Evolutionary conservation across 2,797 vertebrate species (phyloP).

Genomic region (Hylomyscus alleni): DNA sequence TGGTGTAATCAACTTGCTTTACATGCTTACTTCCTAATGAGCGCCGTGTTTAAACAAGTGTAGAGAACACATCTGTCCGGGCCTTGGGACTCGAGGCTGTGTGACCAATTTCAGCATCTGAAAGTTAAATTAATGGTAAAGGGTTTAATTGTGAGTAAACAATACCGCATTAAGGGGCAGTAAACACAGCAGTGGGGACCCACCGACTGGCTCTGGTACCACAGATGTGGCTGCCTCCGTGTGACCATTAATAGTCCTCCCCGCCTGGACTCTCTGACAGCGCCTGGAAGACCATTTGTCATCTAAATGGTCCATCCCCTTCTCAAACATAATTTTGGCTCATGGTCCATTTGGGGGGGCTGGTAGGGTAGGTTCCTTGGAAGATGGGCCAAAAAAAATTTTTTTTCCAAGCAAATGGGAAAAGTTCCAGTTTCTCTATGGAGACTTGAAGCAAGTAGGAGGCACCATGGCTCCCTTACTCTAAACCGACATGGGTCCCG

Average conservation of each 20-base stretch:
- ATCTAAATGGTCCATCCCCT: constrained; percentile 23
- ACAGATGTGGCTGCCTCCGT: constrained; percentile 87
- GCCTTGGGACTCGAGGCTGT: constrained; percentile 87
- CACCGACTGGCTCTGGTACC: constrained; percentile 78
- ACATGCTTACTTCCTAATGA: constrained; percentile 89
- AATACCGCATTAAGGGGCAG: constrained; percentile 88
- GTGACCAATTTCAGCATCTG: constrained; percentile 88
- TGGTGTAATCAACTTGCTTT: constrained; percentile 87
- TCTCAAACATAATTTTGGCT: constrained; percentile 65
- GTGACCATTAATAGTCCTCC: constrained; percentile 78
- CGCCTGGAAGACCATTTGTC: constrained; percentile 66
- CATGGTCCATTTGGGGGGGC: not conserved
- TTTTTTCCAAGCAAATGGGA: not conserved
- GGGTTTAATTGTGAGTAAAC: constrained; percentile 92
- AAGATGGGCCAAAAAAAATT: constrained; percentile 28
- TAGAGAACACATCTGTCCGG: constrained; percentile 89
- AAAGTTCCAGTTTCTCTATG: constrained; percentile 18
- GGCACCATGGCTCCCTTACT: not conserved
- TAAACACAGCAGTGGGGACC: constrained; percentile 88
- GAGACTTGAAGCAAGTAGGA: rapidly evolving
- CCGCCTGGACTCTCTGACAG: constrained; percentile 63
- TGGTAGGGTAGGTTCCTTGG: not conserved
- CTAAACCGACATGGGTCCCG: not conserved
- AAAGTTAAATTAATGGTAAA: constrained; percentile 90
- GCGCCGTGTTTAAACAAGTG: constrained; percentile 88